These are phyloP conservation scores for Cerceris ruficornis DNA, from an alignment of 2,888 invertebrate species.

Conservation along the genomic window DNA sequence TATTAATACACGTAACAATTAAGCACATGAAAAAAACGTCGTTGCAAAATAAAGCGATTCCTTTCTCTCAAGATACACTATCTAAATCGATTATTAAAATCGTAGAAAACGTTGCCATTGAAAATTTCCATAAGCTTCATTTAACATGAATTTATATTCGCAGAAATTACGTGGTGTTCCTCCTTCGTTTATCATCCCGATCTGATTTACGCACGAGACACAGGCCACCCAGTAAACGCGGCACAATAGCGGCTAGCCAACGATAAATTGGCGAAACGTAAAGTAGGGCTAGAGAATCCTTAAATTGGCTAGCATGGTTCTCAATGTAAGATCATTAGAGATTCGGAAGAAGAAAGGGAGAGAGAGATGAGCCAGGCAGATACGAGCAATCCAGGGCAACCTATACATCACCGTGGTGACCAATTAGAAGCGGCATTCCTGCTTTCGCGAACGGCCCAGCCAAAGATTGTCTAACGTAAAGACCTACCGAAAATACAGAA, in stretches of 20 bases:
- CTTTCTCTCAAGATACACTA: too few species aligned
- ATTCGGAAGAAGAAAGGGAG: constrained; percentile 40
- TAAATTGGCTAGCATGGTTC: constrained; percentile 72
- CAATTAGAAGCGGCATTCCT: constrained; percentile 71
- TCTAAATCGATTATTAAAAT: too few species aligned
- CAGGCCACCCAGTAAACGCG: constrained; percentile 33
- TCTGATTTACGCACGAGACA: constrained; percentile 17
- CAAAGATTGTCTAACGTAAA: constrained; percentile 39
- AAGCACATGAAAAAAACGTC: too few species aligned
- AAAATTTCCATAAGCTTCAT: too few species aligned
- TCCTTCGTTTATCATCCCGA: background rate
- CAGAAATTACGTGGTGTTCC: too few species aligned
- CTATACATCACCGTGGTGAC: constrained; percentile 75
- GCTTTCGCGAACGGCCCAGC: constrained; percentile 43
- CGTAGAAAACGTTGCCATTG: too few species aligned
- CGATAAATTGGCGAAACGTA: constrained; percentile 70
- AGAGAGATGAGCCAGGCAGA: constrained; percentile 73
- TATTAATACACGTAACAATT: too few species aligned
- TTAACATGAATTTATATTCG: too few species aligned
- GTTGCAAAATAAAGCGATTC: too few species aligned
- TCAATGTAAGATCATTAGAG: constrained; percentile 46
- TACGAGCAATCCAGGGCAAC: constrained; percentile 67
- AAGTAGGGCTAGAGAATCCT: constrained; percentile 67
- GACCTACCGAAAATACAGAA: constrained; percentile 39
- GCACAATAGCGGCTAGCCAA: constrained; percentile 52